These are phyloP conservation scores for Dendrolimus pini DNA, from an alignment of 2,888 invertebrate genomes.

Conservation along the genomic window DNA sequence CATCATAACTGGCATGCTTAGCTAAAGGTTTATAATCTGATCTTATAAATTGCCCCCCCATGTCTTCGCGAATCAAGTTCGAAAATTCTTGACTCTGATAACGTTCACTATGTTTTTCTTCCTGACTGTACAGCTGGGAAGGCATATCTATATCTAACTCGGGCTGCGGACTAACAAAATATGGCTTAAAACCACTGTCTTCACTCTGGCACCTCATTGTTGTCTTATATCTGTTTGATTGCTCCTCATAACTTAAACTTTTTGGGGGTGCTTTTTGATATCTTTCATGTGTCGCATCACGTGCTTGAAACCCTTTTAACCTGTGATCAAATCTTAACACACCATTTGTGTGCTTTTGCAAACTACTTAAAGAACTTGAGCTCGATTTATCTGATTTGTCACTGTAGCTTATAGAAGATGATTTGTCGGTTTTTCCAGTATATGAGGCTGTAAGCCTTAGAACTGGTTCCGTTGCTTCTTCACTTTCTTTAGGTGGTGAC, in stretches of 20 bases:
- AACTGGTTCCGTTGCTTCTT: slow-evolving; percentile 42
- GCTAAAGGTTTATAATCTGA: slow-evolving; percentile 77
- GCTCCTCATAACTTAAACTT: slow-evolving; percentile 68
- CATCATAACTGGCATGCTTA: slow-evolving; percentile 81
- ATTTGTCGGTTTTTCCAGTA: slow-evolving; percentile 55
- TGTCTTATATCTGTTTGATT: slow-evolving; percentile 64
- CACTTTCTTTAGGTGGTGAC: slow-evolving; percentile 31
- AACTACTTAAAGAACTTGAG: slow-evolving; percentile 67
- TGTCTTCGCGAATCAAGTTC: slow-evolving; percentile 58
- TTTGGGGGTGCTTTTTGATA: slow-evolving; percentile 63
- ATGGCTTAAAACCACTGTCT: slow-evolving; percentile 68
- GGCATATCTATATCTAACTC: slow-evolving; percentile 76
- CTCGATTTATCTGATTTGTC: slow-evolving; percentile 73
- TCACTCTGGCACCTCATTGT: slow-evolving; percentile 78
- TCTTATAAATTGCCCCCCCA: slow-evolving; percentile 54
- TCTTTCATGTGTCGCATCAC: slow-evolving; percentile 46
- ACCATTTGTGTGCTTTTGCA: slow-evolving; percentile 62
- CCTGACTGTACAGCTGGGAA: slow-evolving; percentile 76
- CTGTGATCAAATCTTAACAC: slow-evolving; percentile 58
- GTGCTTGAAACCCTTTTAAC: slow-evolving; percentile 41
- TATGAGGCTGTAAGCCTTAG: slow-evolving; percentile 49
- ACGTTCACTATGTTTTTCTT: slow-evolving; percentile 78
- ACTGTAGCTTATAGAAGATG: slow-evolving; percentile 70
- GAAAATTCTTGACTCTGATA: slow-evolving; percentile 81
- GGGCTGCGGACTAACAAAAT: slow-evolving; percentile 60